phyloP scores from a whole-genome alignment of 2,113 vertebrate species.

The Blennius ocellaris region DNA sequence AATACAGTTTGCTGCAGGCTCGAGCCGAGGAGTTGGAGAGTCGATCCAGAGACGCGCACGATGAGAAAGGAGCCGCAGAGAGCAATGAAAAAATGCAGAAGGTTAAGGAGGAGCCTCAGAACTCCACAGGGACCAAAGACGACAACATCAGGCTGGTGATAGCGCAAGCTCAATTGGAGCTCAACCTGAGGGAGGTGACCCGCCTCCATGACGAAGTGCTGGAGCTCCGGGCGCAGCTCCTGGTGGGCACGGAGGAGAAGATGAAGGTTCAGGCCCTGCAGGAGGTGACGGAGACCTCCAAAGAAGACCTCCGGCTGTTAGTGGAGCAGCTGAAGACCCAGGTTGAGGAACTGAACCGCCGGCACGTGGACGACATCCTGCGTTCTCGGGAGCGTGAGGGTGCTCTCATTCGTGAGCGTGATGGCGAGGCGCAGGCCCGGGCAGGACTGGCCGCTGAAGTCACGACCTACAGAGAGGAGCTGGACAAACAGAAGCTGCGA shows the following conservation, averaged over 20 bases:
- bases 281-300: slow-evolving; percentile 76
- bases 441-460: slow-evolving; percentile 78
- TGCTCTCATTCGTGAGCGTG: slow-evolving; percentile 74
- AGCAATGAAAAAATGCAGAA: slow-evolving; percentile 73
- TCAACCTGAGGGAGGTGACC: slow-evolving; percentile 82
- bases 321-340: slow-evolving; percentile 89
- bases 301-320: slow-evolving; percentile 84
- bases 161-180: slow-evolving; percentile 85
- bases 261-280: slow-evolving; percentile 86
- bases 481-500: slow-evolving; percentile 74
- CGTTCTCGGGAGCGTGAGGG: slow-evolving; percentile 85
- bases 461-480: slow-evolving; percentile 81
- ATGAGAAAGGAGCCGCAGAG: slow-evolving; percentile 81
- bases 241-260: slow-evolving; percentile 76
- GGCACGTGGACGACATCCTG: slow-evolving; percentile 88
- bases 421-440: slow-evolving; percentile 70
- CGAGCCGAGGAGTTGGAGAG: slow-evolving; percentile 72
- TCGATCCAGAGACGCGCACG: slow-evolving; percentile 64
- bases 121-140: slow-evolving; percentile 71
- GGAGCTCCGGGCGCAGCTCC: slow-evolving; percentile 84
- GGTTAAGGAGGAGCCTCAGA: slow-evolving; percentile 41
- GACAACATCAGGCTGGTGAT: slow-evolving; percentile 76
- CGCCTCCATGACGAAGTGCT: slow-evolving; percentile 83
- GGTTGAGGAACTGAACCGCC: slow-evolving; percentile 87
- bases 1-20: slow-evolving; percentile 76